phyloP scores from a whole-genome alignment of 1,140 invertebrate species.

The Zaprionus kolodkinae region DNA sequence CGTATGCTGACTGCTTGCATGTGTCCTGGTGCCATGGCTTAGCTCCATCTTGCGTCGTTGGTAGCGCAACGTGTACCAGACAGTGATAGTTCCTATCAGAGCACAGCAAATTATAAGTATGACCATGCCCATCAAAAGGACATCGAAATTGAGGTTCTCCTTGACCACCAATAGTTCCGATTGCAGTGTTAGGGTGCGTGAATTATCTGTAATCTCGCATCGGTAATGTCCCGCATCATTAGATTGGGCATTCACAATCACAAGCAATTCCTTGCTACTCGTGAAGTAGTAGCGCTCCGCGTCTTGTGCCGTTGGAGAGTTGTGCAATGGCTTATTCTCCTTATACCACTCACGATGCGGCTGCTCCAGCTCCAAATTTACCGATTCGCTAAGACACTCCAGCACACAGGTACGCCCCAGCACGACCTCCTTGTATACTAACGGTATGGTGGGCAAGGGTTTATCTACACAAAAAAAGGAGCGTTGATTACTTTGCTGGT shows the following conservation, averaged over 20 bases:
- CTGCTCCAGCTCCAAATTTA: constrained; percentile 84
- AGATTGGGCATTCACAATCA: constrained; percentile 91
- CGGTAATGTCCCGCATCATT: constrained; percentile 94
- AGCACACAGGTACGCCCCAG: constrained; percentile 92
- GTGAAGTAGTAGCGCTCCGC: constrained; percentile 90
- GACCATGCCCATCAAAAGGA: constrained; percentile 91
- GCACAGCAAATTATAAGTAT: constrained; percentile 95
- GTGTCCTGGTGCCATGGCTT: constrained; percentile 70
- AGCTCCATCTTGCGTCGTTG: constrained; percentile 84
- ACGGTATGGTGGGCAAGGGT: constrained; percentile 89
- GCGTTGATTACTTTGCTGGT: background rate
- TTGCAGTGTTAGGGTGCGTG: constrained; percentile 70
- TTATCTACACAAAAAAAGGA: constrained; percentile 86
- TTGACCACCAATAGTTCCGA: constrained; percentile 85
- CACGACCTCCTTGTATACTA: constrained; percentile 92
- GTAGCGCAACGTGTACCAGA: constrained; percentile 97
- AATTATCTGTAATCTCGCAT: constrained; percentile 90
- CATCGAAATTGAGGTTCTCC: constrained; percentile 80
- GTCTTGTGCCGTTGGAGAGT: constrained; percentile 87
- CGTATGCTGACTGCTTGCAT: constrained; percentile 56
- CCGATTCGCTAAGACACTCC: constrained; percentile 93
- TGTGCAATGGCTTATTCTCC: constrained; percentile 87
- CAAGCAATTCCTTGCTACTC: constrained; percentile 92
- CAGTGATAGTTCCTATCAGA: constrained; percentile 93
- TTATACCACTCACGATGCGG: constrained; percentile 96